Evolutionary conservation across 2,888 invertebrate species (phyloP).

Genomic region (Ptycholaimellus sp.): DNA sequence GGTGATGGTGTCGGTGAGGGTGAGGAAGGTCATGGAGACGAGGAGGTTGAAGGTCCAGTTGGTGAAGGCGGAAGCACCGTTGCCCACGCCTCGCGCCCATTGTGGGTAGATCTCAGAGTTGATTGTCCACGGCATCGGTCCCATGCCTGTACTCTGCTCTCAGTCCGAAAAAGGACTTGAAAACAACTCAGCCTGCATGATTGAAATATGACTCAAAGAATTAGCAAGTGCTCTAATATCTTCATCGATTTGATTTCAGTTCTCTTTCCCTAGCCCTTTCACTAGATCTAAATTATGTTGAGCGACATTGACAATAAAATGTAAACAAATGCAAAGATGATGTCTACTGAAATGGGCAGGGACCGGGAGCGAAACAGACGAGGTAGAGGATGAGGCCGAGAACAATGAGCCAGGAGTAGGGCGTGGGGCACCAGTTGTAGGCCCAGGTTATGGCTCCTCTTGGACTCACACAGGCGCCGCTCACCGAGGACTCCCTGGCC

Average conservation of each 20-base stretch:
- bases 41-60: constrained; percentile 33
- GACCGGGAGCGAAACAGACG: constrained; percentile 32
- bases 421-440: constrained; percentile 29
- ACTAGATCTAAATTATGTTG: too few species aligned
- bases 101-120: constrained; percentile 34
- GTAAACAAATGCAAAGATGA: too few species aligned
- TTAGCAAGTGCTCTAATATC: too few species aligned
- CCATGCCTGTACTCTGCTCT: too few species aligned
- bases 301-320: too few species aligned
- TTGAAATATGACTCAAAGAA: too few species aligned
- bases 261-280: not conserved
- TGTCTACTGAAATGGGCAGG: too few species aligned
- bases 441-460: constrained; percentile 29
- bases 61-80: constrained; percentile 28
- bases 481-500: too few species aligned
- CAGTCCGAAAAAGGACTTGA: too few species aligned
- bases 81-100: constrained; percentile 32
- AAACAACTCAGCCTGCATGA: too few species aligned
- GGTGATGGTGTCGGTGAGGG: constrained; percentile 27
- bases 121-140: constrained; percentile 36
- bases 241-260: not conserved
- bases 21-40: constrained; percentile 31
- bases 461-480: too few species aligned
- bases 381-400: constrained; percentile 30
- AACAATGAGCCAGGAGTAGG: constrained; percentile 27